Evolutionary conservation across 2,113 vertebrate genomes (phyloP), one percentile per base, ranked within the genome.

Genomic region (Sterrhoptilus dennistouni): DNA sequence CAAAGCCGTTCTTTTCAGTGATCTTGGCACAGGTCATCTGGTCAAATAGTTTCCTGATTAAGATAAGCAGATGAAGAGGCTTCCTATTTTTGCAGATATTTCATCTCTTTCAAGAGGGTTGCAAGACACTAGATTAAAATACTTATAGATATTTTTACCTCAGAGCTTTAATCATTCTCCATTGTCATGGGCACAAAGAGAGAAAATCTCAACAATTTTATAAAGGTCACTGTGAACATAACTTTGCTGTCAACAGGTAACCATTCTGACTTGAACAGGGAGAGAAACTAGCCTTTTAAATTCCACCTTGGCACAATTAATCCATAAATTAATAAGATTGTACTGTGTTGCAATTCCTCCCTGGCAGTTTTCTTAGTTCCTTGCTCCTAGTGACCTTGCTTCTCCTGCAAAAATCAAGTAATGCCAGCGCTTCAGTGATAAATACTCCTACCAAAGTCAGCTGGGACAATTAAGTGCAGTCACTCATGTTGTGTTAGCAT

Each of bases 21-120:
- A 61, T 87, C 74, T 75, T 91, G 87, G 74, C 87, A 60, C 11
- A 47, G 23, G 44, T 84, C 47, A 38, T 27, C 38, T 66, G 71
- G 56, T 24, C 52, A 66, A 66, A 89, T 77, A 78, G 33, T 91
- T 94, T 95, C 77, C 60, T 89, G 65, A 60, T 78, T 92, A 86
- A 95, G 86, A 87, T 90, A 94, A 87, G 56, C 27, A 90, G 68
- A 84, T 81, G 68, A 80, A 95, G 71, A 93, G 8, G 20, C 20
- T 92, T 87, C 56, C 56, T 82, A 52, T 40, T 89, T 87, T 71
- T 75, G 24, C 40, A 91, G 54, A 52, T 80, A 60, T 70, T 52
- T 50, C 0, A 1, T 38, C 50, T 38, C 29, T 90, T 93, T 59
- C 9, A 28, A 77, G 40, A 89, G 1, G 5, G 3, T 28, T 90